A percentile compares a stretch with the other conserved stretches of the same genome.
These are phyloP conservation scores for Ceratina australensis DNA, from an alignment of 1,140 invertebrate genomes.

Conservation along the genomic window DNA sequence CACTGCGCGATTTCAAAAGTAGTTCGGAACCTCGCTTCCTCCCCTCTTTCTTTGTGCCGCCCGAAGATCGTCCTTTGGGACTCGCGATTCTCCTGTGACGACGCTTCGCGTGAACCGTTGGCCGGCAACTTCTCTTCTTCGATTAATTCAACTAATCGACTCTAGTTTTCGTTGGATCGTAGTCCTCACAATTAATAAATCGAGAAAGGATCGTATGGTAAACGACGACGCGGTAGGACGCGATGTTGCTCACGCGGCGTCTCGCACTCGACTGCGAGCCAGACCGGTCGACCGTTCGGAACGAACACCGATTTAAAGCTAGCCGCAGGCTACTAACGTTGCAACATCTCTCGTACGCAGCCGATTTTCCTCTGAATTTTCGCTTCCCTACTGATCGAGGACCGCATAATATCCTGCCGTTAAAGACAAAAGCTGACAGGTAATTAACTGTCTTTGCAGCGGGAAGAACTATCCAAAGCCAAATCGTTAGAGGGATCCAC, in stretches of 20 bases:
- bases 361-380: slow-evolving; percentile 46
- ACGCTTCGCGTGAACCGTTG: neutral
- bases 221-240: neutral
- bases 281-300: slow-evolving; percentile 9
- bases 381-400: slow-evolving; percentile 31
- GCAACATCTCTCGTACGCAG: slow-evolving; percentile 32
- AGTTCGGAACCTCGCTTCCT: neutral
- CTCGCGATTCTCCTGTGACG: neutral
- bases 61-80: neutral
- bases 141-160: neutral
- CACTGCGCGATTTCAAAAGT: neutral
- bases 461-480: slow-evolving; percentile 5
- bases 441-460: slow-evolving; percentile 44
- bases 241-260: slow-evolving; percentile 36
- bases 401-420: no score
- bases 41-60: neutral
- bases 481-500: neutral
- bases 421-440: slow-evolving; percentile 16
- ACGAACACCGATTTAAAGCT: slow-evolving; percentile 35
- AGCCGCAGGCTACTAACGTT: neutral
- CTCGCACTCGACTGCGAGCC: slow-evolving; percentile 51
- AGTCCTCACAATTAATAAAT: neutral
- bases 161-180: neutral
- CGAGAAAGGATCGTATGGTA: neutral
- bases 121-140: neutral